phyloP scores from a whole-genome alignment of 2,797 vertebrate genomes.

The Setipinna tenuifilis region DNA sequence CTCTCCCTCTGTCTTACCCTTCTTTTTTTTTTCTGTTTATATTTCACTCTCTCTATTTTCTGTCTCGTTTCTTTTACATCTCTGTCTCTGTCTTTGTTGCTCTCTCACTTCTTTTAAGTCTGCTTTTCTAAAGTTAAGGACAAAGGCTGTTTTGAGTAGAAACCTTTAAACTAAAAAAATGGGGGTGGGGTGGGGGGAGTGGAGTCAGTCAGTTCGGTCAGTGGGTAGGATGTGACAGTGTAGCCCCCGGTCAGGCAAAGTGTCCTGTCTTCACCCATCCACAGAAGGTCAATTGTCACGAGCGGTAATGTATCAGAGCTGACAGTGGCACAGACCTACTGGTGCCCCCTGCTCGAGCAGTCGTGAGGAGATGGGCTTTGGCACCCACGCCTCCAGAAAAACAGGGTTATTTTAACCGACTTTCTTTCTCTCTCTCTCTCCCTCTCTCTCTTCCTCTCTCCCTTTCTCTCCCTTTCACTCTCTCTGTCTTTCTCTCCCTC shows the following conservation, averaged over 20 bases:
- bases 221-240: slow-evolving; percentile 57
- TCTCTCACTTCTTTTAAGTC: too few relatives aligned
- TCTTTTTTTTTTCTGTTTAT: too few relatives aligned
- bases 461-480: not conserved
- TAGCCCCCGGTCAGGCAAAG: slow-evolving; percentile 59
- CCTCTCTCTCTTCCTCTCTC: not conserved
- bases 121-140: not conserved
- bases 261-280: slow-evolving; percentile 63
- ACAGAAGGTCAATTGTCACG: slow-evolving; percentile 79
- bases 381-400: slow-evolving; percentile 45
- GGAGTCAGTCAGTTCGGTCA: slow-evolving; percentile 61
- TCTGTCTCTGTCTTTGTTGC: not conserved
- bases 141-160: not conserved
- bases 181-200: not conserved
- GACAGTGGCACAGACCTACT: slow-evolving; percentile 60
- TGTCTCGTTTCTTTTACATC: not conserved
- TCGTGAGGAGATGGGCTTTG: slow-evolving; percentile 61
- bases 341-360: slow-evolving; percentile 54
- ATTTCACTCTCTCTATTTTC: not conserved
- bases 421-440: not conserved
- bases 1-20: not conserved
- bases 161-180: slow-evolving; percentile 1
- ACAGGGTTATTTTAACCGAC: not conserved
- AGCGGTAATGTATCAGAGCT: slow-evolving; percentile 63
- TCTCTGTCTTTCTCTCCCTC: not conserved